A percentile compares a stretch with the other conserved stretches of the same genome.
phyloP scores from a whole-genome alignment of 2,888 invertebrate genomes.

The Pseudococcus longispinus region DNA sequence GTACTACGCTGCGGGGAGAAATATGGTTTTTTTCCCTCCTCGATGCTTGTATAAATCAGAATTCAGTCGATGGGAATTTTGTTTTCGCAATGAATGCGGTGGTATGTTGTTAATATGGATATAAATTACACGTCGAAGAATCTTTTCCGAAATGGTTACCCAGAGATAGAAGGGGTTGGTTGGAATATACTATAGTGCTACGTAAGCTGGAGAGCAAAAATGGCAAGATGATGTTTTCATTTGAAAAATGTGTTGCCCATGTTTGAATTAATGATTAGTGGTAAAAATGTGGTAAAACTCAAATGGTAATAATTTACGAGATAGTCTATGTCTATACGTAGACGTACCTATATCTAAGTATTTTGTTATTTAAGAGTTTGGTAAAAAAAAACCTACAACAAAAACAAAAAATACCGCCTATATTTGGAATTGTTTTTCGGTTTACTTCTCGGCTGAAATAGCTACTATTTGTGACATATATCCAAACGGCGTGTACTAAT shows the following conservation, averaged over 20 bases:
- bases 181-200: background rate
- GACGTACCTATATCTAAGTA: background rate
- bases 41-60: background rate
- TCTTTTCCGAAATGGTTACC: background rate
- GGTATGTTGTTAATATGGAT: constrained; percentile 11
- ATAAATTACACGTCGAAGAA: background rate
- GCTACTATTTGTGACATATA: constrained; percentile 24
- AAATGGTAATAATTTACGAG: constrained; percentile 28
- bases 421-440: constrained; percentile 25
- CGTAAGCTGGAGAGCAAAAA: background rate
- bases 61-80: constrained; percentile 2
- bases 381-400: no score
- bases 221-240: background rate
- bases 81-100: constrained; percentile 1
- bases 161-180: background rate
- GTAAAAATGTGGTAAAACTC: constrained; percentile 8
- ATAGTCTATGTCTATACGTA: background rate
- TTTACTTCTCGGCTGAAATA: background rate
- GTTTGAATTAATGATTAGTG: constrained; percentile 4
- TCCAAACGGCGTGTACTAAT: background rate
- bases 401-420: background rate
- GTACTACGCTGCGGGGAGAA: background rate
- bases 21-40: background rate
- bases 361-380: background rate
- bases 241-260: background rate